Conservation (phyloP, 2,113 vertebrate genomes). For the Lampris megalopsis region DNA sequence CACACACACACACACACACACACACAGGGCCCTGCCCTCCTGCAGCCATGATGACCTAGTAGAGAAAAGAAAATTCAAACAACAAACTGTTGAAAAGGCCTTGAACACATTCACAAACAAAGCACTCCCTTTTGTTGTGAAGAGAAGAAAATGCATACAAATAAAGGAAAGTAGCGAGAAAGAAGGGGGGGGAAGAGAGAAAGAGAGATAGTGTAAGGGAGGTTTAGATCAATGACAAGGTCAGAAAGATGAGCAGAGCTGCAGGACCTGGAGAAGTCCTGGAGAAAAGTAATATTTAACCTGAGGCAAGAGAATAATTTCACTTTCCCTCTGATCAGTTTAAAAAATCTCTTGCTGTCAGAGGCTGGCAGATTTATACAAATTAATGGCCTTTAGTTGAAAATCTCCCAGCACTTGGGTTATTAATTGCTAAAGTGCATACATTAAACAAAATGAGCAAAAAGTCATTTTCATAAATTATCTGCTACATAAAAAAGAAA, state of each 20-base stretch:
- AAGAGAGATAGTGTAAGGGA: constrained; percentile 32
- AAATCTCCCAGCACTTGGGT: constrained; percentile 83
- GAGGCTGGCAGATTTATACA: constrained; percentile 85
- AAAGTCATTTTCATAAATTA: constrained; percentile 89
- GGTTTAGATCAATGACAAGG: constrained; percentile 83
- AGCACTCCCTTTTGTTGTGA: constrained; percentile 34
- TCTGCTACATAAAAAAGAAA: constrained; percentile 69
- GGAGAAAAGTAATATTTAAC: constrained; percentile 85
- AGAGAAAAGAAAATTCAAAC: constrained; percentile 9
- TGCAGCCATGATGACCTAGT: constrained; percentile 1
- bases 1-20: background rate
- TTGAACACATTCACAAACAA: constrained; percentile 57
- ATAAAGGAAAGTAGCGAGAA: constrained; percentile 35
- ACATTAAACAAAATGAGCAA: constrained; percentile 89
- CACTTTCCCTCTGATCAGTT: constrained; percentile 86
- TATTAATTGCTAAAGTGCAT: constrained; percentile 90
- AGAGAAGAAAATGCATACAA: constrained; percentile 58
- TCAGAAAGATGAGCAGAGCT: constrained; percentile 69
- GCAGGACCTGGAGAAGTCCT: constrained; percentile 72
- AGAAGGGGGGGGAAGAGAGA: constrained; percentile 31
- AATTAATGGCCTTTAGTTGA: constrained; percentile 88
- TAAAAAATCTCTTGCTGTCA: constrained; percentile 86
- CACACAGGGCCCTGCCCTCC: background rate
- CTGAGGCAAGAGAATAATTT: constrained; percentile 88
- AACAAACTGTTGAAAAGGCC: constrained; percentile 47